A percentile compares a stretch with the other conserved stretches of the same genome.
These are phyloP conservation scores for Phyllotreta cruciferae DNA, from an alignment of 2,888 invertebrate genomes.

Conservation along the genomic window DNA sequence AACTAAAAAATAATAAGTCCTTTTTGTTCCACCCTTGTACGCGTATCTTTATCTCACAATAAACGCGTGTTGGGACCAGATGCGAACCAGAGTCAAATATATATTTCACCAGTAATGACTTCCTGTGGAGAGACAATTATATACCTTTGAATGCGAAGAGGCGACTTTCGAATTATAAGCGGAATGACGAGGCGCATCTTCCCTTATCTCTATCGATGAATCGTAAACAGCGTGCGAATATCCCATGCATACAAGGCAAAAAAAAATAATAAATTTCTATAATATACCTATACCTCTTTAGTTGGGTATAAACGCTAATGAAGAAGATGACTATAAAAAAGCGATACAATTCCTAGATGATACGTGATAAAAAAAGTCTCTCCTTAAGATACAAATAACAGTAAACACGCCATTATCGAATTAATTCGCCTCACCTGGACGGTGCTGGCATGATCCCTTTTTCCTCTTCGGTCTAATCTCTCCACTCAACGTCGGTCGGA, in stretches of 20 bases:
- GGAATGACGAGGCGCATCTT: constrained; percentile 50
- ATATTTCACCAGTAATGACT: constrained; percentile 53
- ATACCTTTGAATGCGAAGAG: constrained; percentile 41
- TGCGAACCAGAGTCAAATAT: constrained; percentile 49
- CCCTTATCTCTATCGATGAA: constrained; percentile 18
- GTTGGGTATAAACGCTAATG: too few species aligned
- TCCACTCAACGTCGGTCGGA: constrained; percentile 21
- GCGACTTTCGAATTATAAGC: constrained; percentile 40
- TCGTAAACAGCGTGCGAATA: not conserved
- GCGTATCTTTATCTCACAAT: constrained; percentile 31
- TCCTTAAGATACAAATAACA: too few species aligned
- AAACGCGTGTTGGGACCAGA: constrained; percentile 49
- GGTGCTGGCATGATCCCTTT: constrained; percentile 7
- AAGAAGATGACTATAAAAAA: too few species aligned
- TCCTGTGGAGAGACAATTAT: constrained; percentile 55
- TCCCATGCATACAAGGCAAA: too few species aligned
- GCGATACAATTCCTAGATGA: too few species aligned
- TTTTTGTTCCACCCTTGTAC: constrained; percentile 15
- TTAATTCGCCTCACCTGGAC: constrained; percentile 22
- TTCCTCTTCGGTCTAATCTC: constrained; percentile 24
- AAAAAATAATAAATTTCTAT: too few species aligned
- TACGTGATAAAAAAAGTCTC: too few species aligned
- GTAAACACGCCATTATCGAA: too few species aligned
- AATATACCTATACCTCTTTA: too few species aligned
- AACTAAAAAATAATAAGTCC: not conserved